phyloP scores from a whole-genome alignment of 2,888 invertebrate species.

The Nebria salina region DNA sequence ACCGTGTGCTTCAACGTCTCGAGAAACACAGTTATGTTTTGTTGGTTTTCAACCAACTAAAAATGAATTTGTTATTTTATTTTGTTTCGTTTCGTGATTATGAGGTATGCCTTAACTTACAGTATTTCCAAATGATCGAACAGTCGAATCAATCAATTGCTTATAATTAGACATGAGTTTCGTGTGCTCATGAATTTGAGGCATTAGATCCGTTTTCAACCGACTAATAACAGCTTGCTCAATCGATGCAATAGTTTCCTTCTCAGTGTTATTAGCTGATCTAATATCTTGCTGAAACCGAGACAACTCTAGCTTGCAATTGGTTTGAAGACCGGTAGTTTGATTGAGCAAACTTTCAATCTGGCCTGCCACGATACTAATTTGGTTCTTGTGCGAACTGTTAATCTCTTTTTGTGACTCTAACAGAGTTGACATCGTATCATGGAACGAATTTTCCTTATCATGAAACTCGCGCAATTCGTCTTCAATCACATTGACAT shows the following conservation, averaged over 20 bases:
- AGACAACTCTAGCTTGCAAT: background rate
- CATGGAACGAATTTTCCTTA: background rate
- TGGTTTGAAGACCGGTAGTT: background rate
- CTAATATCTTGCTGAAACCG: background rate
- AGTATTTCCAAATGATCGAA: too few species aligned
- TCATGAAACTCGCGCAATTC: background rate
- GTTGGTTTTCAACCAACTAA: background rate
- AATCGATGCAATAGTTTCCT: background rate
- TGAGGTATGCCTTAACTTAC: background rate
- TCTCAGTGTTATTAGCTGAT: background rate
- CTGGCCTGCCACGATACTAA: background rate
- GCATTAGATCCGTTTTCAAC: background rate
- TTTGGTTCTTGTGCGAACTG: background rate
- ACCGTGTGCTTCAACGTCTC: background rate
- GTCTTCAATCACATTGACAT: conserved; percentile 14
- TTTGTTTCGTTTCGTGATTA: background rate
- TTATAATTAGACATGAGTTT: background rate
- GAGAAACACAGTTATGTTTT: background rate
- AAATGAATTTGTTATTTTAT: background rate
- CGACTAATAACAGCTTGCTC: background rate
- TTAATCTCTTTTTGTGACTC: background rate
- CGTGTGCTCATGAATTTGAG: background rate
- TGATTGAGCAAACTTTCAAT: background rate
- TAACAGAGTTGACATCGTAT: background rate
- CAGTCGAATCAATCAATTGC: too few species aligned